Evolutionary conservation across 1,140 invertebrate genomes (phyloP).

Genomic region (Aphelenchoides besseyi): DNA sequence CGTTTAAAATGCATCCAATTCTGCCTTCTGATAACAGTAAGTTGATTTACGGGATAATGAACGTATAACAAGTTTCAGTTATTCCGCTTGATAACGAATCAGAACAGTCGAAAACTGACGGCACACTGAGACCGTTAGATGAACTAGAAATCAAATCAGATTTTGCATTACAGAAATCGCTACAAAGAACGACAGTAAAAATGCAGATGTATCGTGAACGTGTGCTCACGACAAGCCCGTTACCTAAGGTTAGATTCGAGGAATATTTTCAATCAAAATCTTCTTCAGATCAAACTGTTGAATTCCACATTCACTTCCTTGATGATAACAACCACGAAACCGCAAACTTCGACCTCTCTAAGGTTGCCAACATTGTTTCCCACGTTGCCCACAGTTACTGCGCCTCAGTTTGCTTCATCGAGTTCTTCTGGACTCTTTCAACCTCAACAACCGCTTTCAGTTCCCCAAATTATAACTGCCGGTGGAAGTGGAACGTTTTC

Average conservation of each 20-base stretch:
- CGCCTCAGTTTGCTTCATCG: too few relatives aligned
- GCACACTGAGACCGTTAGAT: background rate
- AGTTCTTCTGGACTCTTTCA: too few relatives aligned
- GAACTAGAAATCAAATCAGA: slow-evolving; percentile 22
- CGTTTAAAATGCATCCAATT: slow-evolving; percentile 16
- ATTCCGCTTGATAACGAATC: background rate
- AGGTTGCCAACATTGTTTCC: slow-evolving; percentile 17
- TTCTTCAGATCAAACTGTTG: background rate
- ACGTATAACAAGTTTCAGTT: too few relatives aligned
- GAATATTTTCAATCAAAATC: background rate
- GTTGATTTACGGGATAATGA: too few relatives aligned
- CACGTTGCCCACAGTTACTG: background rate
- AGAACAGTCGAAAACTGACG: background rate
- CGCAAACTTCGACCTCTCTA: background rate
- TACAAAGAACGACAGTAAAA: slow-evolving; percentile 14
- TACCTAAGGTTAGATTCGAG: background rate
- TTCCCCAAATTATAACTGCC: background rate
- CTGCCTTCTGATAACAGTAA: background rate
- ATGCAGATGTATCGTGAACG: background rate
- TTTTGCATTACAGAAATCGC: slow-evolving; percentile 1
- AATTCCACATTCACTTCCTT: too few relatives aligned
- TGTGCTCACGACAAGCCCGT: background rate
- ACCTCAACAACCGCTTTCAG: slow-evolving; percentile 1
- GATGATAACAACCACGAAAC: background rate
- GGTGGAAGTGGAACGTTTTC: background rate